Evolutionary conservation across 1,140 invertebrate species (phyloP).

Genomic region (Trypoxylus dichotomus): DNA sequence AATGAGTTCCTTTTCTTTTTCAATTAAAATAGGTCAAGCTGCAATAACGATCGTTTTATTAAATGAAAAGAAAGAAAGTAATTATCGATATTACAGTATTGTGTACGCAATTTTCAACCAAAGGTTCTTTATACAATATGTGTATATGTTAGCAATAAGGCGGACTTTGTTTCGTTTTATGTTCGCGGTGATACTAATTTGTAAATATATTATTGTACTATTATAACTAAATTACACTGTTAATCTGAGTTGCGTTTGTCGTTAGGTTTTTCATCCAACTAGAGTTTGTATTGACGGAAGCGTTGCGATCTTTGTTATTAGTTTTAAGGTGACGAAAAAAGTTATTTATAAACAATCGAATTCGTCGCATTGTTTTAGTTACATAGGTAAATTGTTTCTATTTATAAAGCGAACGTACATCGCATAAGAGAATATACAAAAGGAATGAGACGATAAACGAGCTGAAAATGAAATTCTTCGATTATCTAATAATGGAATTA

Average conservation of each 20-base stretch:
- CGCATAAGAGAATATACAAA: neutral
- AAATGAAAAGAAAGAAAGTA: neutral
- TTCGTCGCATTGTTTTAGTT: neutral
- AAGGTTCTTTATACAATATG: slow-evolving; percentile 24
- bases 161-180: slow-evolving; percentile 23
- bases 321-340: neutral
- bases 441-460: slow-evolving; percentile 16
- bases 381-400: neutral
- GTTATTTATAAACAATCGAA: slow-evolving; percentile 4
- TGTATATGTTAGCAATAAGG: slow-evolving; percentile 36
- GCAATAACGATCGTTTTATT: neutral
- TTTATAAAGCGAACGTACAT: neutral
- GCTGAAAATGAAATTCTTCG: neutral
- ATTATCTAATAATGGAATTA: neutral
- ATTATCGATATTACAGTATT: slow-evolving; percentile 7
- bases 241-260: slow-evolving; percentile 1
- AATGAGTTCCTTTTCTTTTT: neutral
- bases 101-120: slow-evolving; percentile 13
- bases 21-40: neutral
- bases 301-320: neutral
- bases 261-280: slow-evolving; percentile 1
- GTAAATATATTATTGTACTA: slow-evolving; percentile 35
- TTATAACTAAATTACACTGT: neutral
- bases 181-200: slow-evolving; percentile 27
- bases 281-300: neutral